phyloP scores from a whole-genome alignment of 1,140 invertebrate species.

The Heliothis virescens region DNA sequence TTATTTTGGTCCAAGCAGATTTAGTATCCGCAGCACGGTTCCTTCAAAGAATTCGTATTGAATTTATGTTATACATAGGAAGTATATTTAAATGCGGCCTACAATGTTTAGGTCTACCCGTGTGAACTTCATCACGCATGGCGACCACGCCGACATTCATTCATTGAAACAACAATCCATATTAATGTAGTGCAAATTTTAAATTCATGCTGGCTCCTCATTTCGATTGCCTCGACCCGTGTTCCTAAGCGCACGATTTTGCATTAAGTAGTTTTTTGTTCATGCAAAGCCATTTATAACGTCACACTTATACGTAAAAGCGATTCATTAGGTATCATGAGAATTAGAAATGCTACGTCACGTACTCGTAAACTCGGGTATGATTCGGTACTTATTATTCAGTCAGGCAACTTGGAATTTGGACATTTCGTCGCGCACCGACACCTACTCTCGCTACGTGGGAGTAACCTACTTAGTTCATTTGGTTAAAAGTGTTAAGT shows the following conservation, averaged over 20 bases:
- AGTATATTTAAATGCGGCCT: conserved; percentile 85
- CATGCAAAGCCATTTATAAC: conserved; percentile 78
- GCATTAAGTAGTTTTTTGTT: conserved; percentile 80
- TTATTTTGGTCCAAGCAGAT: conserved; percentile 76
- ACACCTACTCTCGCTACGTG: conserved; percentile 46
- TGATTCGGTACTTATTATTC: conserved; percentile 57
- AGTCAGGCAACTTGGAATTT: conserved; percentile 54
- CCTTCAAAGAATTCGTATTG: conserved; percentile 81
- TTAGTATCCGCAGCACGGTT: conserved; percentile 79
- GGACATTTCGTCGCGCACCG: conserved; percentile 48
- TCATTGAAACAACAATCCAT: conserved; percentile 86
- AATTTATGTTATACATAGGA: conserved; percentile 85
- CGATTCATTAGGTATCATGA: conserved; percentile 70
- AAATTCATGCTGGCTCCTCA: conserved; percentile 82
- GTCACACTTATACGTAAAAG: conserved; percentile 70
- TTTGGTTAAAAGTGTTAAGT: conserved; percentile 22
- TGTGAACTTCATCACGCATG: conserved; percentile 85
- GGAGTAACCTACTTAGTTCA: conserved; percentile 52
- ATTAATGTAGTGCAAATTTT: conserved; percentile 86
- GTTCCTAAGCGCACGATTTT: conserved; percentile 83
- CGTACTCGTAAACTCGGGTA: conserved; percentile 50
- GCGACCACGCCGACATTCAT: conserved; percentile 82
- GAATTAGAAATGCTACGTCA: conserved; percentile 65
- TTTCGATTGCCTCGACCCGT: conserved; percentile 79
- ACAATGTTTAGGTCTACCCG: conserved; percentile 82